Evolutionary conservation across 2,113 vertebrate species (phyloP).

Genomic region (Scolopax mira): DNA sequence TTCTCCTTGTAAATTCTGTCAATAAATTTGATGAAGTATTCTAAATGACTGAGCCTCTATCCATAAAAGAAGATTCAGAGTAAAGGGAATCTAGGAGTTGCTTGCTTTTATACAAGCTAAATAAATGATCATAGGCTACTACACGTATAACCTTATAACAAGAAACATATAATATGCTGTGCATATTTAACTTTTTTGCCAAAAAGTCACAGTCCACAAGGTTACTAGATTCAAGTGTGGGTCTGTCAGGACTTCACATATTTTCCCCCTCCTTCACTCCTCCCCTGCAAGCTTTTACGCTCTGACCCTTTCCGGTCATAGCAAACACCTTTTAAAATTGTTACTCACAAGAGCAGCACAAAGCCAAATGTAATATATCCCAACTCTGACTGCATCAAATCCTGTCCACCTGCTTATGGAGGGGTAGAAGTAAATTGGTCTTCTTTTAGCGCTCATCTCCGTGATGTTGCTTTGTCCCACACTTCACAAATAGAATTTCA

Average conservation of each 20-base stretch:
- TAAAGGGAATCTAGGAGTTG: background rate
- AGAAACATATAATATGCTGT: background rate
- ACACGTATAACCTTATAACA: background rate
- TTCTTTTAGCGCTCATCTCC: background rate
- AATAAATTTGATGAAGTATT: background rate
- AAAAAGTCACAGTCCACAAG: background rate
- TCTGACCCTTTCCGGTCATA: accelerated
- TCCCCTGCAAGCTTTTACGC: background rate
- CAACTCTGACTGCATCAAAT: background rate
- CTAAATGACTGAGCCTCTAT: background rate
- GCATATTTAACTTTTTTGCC: background rate
- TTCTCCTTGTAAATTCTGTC: background rate
- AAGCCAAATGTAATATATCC: background rate
- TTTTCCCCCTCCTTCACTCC: background rate
- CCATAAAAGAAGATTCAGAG: background rate
- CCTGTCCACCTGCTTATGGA: background rate
- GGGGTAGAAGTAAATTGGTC: background rate
- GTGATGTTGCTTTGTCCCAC: background rate
- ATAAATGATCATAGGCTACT: background rate
- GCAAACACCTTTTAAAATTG: background rate
- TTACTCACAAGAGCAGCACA: background rate
- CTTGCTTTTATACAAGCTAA: background rate
- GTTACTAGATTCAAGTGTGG: background rate
- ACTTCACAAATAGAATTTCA: background rate
- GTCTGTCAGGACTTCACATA: background rate